Evolutionary conservation across 2,888 invertebrate species (phyloP).

Genomic region (Panorpa germanica): DNA sequence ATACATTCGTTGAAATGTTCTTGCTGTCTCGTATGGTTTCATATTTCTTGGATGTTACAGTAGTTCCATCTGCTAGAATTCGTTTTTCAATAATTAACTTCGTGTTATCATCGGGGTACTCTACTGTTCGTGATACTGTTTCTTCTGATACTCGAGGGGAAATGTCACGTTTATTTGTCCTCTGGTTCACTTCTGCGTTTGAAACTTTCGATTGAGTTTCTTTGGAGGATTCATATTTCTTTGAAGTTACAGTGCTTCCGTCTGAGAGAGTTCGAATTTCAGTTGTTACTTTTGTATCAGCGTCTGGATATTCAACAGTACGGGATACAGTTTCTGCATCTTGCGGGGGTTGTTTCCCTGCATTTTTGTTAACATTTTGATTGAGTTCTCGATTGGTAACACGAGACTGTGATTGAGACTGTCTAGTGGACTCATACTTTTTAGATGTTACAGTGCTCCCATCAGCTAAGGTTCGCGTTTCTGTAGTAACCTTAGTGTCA

Average conservation of each 20-base stretch:
- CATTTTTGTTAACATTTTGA: too few relatives aligned
- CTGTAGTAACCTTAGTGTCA: conserved; percentile 43
- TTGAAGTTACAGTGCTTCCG: conserved; percentile 47
- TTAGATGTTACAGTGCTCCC: conserved; percentile 52
- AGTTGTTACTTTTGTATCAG: conserved; percentile 42
- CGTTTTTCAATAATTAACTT: conserved; percentile 46
- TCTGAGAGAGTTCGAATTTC: conserved; percentile 47
- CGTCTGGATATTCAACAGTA: conserved; percentile 39
- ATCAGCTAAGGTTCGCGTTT: conserved; percentile 44
- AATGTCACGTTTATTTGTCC: too few relatives aligned
- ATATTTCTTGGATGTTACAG: conserved; percentile 45
- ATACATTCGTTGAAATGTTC: too few relatives aligned
- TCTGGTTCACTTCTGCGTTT: too few relatives aligned
- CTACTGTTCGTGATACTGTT: conserved; percentile 33
- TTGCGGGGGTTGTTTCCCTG: too few relatives aligned
- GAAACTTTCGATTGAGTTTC: too few relatives aligned
- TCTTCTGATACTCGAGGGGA: too few relatives aligned
- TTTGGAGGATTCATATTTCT: conserved; percentile 47
- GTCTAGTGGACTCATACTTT: too few relatives aligned
- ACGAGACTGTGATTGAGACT: too few relatives aligned
- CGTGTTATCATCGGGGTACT: conserved; percentile 44
- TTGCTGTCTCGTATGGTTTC: too few relatives aligned
- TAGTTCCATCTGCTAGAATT: conserved; percentile 43
- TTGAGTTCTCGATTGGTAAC: too few relatives aligned
- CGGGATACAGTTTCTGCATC: conserved; percentile 35